Percentiles rank a stretch among this genome's conserved stretches.
phyloP scores from a whole-genome alignment of 1,140 invertebrate species.

The Heterodera schachtii region DNA sequence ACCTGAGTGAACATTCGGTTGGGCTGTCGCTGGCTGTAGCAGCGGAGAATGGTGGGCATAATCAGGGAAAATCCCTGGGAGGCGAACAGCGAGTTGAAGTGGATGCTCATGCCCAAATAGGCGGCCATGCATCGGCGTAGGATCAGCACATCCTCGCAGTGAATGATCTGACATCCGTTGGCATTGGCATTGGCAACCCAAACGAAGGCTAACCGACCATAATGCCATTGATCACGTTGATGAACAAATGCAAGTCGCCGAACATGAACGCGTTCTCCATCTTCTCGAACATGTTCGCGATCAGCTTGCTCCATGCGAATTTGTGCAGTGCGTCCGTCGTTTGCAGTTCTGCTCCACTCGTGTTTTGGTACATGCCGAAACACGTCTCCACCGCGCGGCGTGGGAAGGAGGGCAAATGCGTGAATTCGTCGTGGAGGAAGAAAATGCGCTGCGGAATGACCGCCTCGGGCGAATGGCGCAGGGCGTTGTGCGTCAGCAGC shows the following conservation, averaged over 20 bases:
- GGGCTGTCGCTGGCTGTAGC: slow-evolving; percentile 96
- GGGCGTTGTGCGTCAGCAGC: slow-evolving; percentile 67
- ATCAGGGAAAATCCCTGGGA: slow-evolving; percentile 93
- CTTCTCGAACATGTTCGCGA: slow-evolving; percentile 89
- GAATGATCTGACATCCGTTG: slow-evolving; percentile 73
- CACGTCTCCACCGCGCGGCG: slow-evolving; percentile 95
- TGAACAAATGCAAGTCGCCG: slow-evolving; percentile 91
- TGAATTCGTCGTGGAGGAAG: slow-evolving; percentile 97
- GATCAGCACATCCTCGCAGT: slow-evolving; percentile 44
- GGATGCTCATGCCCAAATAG: slow-evolving; percentile 93
- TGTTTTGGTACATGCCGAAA: slow-evolving; percentile 86
- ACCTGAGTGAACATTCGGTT: slow-evolving; percentile 82
- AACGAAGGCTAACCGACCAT: slow-evolving; percentile 78
- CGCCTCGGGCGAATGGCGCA: slow-evolving; percentile 10
- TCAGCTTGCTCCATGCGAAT: slow-evolving; percentile 88
- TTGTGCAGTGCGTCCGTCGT: slow-evolving; percentile 91
- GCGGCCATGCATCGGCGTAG: slow-evolving; percentile 87
- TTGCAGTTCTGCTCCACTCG: slow-evolving; percentile 86
- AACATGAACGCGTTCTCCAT: slow-evolving; percentile 99
- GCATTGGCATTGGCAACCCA: too few relatives aligned
- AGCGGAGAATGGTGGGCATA: slow-evolving; percentile 91
- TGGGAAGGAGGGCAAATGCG: slow-evolving; percentile 96
- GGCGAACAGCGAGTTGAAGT: slow-evolving; percentile 98
- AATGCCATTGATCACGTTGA: slow-evolving; percentile 95
- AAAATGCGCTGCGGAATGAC: slow-evolving; percentile 84